Evolutionary conservation across 2,113 vertebrate species (phyloP).

Genomic region (Pterophyllum scalare): DNA sequence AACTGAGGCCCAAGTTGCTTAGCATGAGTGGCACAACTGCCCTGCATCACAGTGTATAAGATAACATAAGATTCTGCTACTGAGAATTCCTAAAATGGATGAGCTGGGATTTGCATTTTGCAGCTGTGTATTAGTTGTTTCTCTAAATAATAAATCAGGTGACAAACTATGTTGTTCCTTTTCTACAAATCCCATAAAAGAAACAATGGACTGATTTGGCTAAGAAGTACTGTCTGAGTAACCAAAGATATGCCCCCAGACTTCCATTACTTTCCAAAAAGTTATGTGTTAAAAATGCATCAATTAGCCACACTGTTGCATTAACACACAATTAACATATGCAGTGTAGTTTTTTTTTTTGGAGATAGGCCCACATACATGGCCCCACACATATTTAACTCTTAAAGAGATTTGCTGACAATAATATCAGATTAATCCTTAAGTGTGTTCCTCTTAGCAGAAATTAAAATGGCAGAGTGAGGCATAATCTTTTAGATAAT

Average conservation of each 20-base stretch:
- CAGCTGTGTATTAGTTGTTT: background rate
- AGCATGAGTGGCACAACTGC: slow-evolving; percentile 56
- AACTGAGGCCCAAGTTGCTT: slow-evolving; percentile 35
- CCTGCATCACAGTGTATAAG: slow-evolving; percentile 42
- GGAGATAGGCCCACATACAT: background rate
- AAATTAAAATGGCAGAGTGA: background rate
- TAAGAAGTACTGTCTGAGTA: background rate
- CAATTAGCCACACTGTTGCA: background rate
- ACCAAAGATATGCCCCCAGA: background rate
- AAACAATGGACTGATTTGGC: background rate
- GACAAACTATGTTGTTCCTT: background rate
- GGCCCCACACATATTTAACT: background rate
- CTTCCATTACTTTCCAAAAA: too few relatives aligned
- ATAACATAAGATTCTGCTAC: slow-evolving; percentile 19
- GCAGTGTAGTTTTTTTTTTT: background rate
- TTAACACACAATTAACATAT: background rate
- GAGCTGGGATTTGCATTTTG: slow-evolving; percentile 14
- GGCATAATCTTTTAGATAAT: background rate
- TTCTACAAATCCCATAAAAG: background rate
- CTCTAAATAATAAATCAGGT: background rate
- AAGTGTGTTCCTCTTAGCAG: background rate
- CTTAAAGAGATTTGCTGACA: background rate
- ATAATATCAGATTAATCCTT: background rate
- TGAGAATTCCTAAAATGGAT: slow-evolving; percentile 28
- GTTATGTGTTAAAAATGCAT: background rate